Evolutionary conservation across 2,888 invertebrate genomes (phyloP), one percentile per base, ranked within the genome.

Genomic region (Troides helena): DNA sequence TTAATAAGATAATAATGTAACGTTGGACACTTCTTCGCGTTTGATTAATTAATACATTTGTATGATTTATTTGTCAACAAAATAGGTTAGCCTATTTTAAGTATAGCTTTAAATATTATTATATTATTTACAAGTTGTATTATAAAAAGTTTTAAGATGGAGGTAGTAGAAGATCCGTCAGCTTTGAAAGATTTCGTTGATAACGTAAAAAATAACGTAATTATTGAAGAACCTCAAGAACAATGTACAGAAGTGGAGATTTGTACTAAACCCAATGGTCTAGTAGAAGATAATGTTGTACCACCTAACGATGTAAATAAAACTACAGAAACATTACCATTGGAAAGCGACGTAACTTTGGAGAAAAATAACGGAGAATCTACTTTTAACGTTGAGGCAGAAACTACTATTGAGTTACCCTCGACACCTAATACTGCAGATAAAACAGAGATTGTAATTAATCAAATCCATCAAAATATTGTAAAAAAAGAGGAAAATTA

Each of bases 181-280:
- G 74, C 78, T 72, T 78, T 76, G 62, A 80, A 76, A 71, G 66
- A 79, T 69, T 61, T 78, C 46, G 70, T 75, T 69, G 86, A 87
- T 67, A 76, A 74, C 70, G 75, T 79, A 56, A 88, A 89, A 80
- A 73, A 76, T 60, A 83, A 74, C 73, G 73, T 75, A 71, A 69
- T 73, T 43, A 76, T 74, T 71, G 80, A 80, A 71, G 81, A 82
- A 75, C 77, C 71, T 62, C 72, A 72, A 62, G 77, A 76, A 62
- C 75, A 78, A 73, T 76, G 78, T 70, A 74, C 72, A 72, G 82
- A 82, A 74, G 77, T 78, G 71, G 81, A 87, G 79, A 81, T 82
- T 71, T 85, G 87, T 83, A 86, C 82, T 73, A 85, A 85, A 84
- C 80, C 90, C 71, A 91, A 92, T 78, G 91, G 91, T 76, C 83